Evolutionary conservation across 2,113 vertebrate genomes (phyloP).

Genomic region (Conger conger): DNA sequence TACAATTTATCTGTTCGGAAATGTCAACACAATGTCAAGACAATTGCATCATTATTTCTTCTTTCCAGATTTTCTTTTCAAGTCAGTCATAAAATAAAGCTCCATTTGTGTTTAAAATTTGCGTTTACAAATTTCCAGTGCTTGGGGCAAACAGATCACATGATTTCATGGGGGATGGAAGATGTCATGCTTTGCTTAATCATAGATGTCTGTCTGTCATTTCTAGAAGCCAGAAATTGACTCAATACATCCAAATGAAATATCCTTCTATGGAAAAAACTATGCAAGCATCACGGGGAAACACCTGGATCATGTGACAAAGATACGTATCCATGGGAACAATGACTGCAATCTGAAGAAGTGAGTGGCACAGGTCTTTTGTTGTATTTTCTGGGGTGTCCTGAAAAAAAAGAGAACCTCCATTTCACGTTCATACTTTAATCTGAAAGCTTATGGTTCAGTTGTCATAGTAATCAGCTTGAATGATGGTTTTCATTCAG

Average conservation of each 20-base stretch:
- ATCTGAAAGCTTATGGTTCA: no score
- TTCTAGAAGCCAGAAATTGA: constrained; percentile 71
- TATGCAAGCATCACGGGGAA: constrained; percentile 70
- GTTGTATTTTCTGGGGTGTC: background rate
- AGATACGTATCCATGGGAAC: constrained; percentile 72
- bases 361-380: constrained; percentile 64
- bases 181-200: background rate
- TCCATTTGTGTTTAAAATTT: background rate
- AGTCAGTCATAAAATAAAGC: background rate
- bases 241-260: constrained; percentile 71
- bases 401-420: background rate
- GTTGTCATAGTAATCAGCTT: no score
- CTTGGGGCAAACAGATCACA: background rate
- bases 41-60: background rate
- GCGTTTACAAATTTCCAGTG: background rate
- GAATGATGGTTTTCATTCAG: no score
- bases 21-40: background rate
- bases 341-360: constrained; percentile 71
- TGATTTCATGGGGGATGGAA: background rate
- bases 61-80: background rate
- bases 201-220: constrained; percentile 35
- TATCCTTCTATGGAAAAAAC: constrained; percentile 83
- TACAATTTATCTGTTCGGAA: background rate
- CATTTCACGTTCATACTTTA: no score
- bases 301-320: constrained; percentile 73